Evolutionary conservation across 2,888 invertebrate species (phyloP).

Genomic region (Synergus itoensis): DNA sequence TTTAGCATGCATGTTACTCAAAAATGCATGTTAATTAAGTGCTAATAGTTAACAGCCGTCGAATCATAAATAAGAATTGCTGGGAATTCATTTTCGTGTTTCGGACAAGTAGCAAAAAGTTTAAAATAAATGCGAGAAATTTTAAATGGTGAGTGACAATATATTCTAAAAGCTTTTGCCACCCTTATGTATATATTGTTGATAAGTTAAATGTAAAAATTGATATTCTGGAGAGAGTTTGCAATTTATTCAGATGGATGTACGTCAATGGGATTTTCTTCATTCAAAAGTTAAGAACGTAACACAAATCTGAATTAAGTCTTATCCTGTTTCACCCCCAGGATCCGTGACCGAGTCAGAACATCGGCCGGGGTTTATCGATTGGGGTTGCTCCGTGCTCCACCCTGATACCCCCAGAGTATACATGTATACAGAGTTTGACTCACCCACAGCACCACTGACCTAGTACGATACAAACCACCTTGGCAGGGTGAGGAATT

Average conservation of each 20-base stretch:
- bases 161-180: too few species aligned
- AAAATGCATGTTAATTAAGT: neutral
- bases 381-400: constrained; percentile 61
- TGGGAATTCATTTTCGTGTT: neutral
- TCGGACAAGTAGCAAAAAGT: too few species aligned
- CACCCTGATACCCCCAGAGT: constrained; percentile 54
- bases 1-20: neutral
- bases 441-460: constrained; percentile 1
- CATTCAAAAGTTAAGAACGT: neutral
- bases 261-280: neutral
- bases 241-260: too few species aligned
- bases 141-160: too few species aligned
- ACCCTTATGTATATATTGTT: too few species aligned
- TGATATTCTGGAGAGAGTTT: too few species aligned
- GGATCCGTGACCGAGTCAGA: constrained; percentile 61
- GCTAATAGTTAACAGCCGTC: neutral
- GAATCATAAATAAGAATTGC: neutral
- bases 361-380: constrained; percentile 63
- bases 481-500: neutral
- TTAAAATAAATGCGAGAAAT: too few species aligned
- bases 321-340: constrained; percentile 35
- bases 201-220: too few species aligned
- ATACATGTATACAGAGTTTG: neutral
- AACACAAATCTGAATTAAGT: neutral
- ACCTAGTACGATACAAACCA: constrained; percentile 8